phyloP scores from a whole-genome alignment of 2,888 invertebrate species.

The Teleiodes luculella region DNA sequence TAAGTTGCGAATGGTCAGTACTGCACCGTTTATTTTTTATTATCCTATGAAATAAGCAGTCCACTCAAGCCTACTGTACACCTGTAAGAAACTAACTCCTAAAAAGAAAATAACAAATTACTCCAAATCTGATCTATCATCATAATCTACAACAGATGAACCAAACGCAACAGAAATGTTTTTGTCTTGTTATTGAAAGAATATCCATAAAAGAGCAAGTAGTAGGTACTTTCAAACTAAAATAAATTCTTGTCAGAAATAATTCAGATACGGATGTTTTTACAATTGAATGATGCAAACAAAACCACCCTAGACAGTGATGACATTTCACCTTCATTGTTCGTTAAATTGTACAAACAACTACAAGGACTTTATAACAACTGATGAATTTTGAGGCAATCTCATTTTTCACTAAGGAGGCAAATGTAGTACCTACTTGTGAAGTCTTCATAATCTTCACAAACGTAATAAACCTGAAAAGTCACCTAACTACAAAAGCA shows the following conservation, averaged over 20 bases:
- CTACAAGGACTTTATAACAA: slow-evolving; percentile 1
- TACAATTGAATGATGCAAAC: background rate
- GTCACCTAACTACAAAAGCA: background rate
- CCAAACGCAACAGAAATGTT: background rate
- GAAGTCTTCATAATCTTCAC: too few relatives aligned
- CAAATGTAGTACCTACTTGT: too few relatives aligned
- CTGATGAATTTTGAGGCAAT: background rate
- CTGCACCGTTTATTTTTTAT: slow-evolving; percentile 19
- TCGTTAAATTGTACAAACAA: slow-evolving; percentile 7
- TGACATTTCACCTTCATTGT: slow-evolving; percentile 11
- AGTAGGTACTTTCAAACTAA: too few relatives aligned
- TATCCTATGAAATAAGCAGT: background rate
- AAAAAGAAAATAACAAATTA: background rate
- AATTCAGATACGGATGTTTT: too few relatives aligned
- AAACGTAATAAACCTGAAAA: background rate
- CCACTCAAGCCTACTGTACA: too few relatives aligned
- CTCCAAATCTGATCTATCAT: background rate
- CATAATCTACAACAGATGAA: background rate
- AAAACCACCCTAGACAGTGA: slow-evolving; percentile 3
- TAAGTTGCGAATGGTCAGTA: slow-evolving; percentile 55
- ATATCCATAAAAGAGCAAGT: too few relatives aligned
- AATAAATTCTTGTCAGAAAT: too few relatives aligned
- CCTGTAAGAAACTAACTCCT: background rate
- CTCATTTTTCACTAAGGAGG: background rate
- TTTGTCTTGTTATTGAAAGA: too few relatives aligned